Base-by-base conservation (phyloP, 2,113 vertebrate genomes). In the Colinus virginianus region DNA sequence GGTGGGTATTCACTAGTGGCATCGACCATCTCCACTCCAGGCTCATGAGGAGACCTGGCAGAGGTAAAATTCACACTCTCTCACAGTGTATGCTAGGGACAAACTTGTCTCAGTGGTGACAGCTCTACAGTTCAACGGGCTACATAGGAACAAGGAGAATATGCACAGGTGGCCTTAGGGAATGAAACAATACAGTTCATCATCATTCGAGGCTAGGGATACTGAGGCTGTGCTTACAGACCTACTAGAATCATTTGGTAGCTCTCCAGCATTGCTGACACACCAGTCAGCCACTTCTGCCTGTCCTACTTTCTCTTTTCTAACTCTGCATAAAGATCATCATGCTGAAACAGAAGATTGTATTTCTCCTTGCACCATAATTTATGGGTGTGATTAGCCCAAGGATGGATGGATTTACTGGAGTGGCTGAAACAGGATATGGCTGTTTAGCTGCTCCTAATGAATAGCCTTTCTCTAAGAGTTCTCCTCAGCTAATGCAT, bases 401-500 rank as follows among this genome's bases (percentile, higher is more conserved):
- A 78, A 75, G 70, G 87, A 56, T 56, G 87, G 70, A 71, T 95
- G 87, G 70, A 71, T 95, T 91, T 84, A 62, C 56, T 82, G 81
- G 70, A 89, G 95, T 45, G 64, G 68, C 40, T 93, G 90, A 91
- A 68, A 75, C 64, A 91, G 82, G 91, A 92, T 80, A 61, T 38
- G 62, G 84, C 11, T 79, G 84, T 96, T 90, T 46, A 84, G 61
- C 84, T 91, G 11, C 76, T 93, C 58, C 84, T 95, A 83, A 96
- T 89, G 94, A 95, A 96, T 69, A 85, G 88, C 34, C 51, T 90
- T 91, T 61, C 88, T 91, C 80, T 83, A 75, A 90, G 70, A 94
- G 38, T 45, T 51, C 61, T 85, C 20, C 71, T 21, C 55, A 55
- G 72, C 70, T 92, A 92, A 94, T 90, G 79, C 34, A 7, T 80